Conservation (phyloP, 2,797 vertebrate genomes). For the Pitangus sulphuratus region DNA sequence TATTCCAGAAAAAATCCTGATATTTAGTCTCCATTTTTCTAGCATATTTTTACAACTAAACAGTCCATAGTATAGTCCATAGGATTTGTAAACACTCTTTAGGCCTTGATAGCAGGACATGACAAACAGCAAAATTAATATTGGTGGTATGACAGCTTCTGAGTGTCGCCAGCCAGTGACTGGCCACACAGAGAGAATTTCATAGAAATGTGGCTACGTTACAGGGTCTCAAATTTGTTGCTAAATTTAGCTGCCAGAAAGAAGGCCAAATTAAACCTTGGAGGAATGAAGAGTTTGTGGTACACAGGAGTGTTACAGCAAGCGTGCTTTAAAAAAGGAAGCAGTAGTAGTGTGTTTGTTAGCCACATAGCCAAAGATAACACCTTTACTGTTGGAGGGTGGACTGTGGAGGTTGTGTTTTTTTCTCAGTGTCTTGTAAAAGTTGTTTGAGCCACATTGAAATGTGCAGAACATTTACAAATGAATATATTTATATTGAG, state of each 20-base stretch:
- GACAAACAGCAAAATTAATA: not conserved
- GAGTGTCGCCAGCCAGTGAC: not conserved
- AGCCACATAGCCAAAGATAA: not conserved
- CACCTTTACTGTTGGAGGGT: not conserved
- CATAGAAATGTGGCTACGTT: not conserved
- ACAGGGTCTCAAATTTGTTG: not conserved
- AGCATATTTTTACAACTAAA: not conserved
- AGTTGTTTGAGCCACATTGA: not conserved
- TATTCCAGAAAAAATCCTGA: not conserved
- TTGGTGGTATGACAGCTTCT: not conserved
- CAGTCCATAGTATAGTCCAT: not conserved
- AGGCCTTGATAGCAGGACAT: not conserved
- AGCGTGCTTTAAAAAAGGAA: fast-evolving
- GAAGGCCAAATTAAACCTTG: not conserved
- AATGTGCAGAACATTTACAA: not conserved
- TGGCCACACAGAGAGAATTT: not conserved
- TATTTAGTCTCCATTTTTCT: not conserved
- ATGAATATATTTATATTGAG: fast-evolving
- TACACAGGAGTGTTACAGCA: not conserved
- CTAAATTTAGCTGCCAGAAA: not conserved
- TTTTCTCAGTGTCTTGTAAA: not conserved
- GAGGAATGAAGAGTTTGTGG: fast-evolving
- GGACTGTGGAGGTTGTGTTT: not conserved
- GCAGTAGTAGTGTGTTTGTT: not conserved
- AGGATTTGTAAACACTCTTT: not conserved